A percentile compares a stretch with the other conserved stretches of the same genome.
phyloP scores from a whole-genome alignment of 2,113 vertebrate species.

The Scortum barcoo region DNA sequence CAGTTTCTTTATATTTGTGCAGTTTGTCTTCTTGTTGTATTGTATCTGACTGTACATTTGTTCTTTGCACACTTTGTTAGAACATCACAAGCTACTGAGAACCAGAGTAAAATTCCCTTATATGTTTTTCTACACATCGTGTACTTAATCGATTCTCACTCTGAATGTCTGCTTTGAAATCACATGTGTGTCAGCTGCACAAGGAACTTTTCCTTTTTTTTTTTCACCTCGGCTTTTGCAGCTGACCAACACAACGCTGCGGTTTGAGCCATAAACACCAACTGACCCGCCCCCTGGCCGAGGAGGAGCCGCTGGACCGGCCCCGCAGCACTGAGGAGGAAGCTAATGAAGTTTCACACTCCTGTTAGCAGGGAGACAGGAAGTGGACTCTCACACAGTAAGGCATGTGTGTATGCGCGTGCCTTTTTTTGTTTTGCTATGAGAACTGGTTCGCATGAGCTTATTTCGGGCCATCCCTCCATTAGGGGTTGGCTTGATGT shows the following conservation, averaged over 20 bases:
- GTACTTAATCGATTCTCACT: no score
- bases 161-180: neutral
- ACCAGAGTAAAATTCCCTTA: no score
- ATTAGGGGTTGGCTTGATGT: neutral
- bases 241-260: neutral
- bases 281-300: conserved; percentile 39
- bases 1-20: no score
- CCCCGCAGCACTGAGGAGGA: conserved; percentile 41
- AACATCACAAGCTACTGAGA: no score
- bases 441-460: conserved; percentile 8
- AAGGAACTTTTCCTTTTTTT: neutral
- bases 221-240: conserved; percentile 10
- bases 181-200: neutral
- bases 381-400: conserved; percentile 49
- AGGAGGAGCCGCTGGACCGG: conserved; percentile 57
- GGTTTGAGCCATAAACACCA: neutral
- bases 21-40: neutral
- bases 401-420: conserved; percentile 18
- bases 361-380: conserved; percentile 54
- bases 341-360: conserved; percentile 73
- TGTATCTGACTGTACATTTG: neutral
- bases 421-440: conserved; percentile 29
- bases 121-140: no score
- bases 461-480: neutral
- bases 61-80: neutral